Conservation (phyloP, 2,113 vertebrate genomes). For the Sander vitreus region DNA sequence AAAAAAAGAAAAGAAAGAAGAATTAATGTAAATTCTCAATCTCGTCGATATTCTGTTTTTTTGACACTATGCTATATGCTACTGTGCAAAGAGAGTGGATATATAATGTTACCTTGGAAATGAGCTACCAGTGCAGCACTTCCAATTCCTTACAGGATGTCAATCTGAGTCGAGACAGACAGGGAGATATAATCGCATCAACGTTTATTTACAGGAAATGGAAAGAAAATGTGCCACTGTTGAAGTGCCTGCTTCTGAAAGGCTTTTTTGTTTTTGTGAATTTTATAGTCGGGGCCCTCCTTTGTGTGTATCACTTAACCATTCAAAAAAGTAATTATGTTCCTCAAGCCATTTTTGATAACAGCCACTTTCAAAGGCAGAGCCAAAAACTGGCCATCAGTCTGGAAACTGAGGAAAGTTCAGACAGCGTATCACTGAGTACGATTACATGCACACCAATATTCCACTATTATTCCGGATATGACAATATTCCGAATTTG, state of each 20-base stretch:
- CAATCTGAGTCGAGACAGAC: neutral
- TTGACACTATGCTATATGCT: neutral
- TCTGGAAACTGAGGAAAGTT: slow-evolving; percentile 3
- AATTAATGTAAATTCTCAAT: neutral
- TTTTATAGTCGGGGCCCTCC: neutral
- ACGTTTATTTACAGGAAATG: slow-evolving; percentile 24
- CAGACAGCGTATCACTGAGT: slow-evolving; percentile 3
- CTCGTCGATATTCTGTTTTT: neutral
- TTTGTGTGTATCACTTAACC: neutral
- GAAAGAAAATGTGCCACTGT: slow-evolving; percentile 5
- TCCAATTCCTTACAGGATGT: slow-evolving; percentile 6
- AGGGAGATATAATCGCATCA: slow-evolving; percentile 13
- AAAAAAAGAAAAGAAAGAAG: neutral
- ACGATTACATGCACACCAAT: too few relatives aligned
- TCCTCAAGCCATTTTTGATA: slow-evolving; percentile 7
- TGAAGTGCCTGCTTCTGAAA: neutral
- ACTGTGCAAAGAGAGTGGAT: neutral
- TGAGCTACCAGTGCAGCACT: neutral
- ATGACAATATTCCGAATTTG: too few relatives aligned
- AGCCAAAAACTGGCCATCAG: slow-evolving; percentile 5
- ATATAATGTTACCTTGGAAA: neutral
- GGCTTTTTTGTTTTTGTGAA: neutral
- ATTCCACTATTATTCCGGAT: too few relatives aligned
- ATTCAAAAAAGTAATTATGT: neutral
- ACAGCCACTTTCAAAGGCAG: neutral